phyloP scores from a whole-genome alignment of 2,113 vertebrate genomes.

The Dipodomys stephensi region DNA sequence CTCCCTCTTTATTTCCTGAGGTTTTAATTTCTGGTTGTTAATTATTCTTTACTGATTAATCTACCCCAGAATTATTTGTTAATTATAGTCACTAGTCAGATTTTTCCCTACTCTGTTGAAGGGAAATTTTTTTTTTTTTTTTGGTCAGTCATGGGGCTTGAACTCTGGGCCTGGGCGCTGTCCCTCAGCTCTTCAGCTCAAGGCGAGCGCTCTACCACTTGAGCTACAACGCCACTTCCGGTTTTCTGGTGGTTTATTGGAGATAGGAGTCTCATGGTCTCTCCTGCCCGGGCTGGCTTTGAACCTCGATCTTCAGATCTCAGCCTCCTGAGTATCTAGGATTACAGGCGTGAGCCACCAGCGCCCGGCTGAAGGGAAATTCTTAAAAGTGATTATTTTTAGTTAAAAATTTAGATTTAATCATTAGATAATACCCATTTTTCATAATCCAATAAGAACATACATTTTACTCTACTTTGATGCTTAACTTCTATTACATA shows the following conservation, averaged over 20 bases:
- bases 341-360: too few species aligned
- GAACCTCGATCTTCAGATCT: too few species aligned
- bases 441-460: conserved; percentile 3
- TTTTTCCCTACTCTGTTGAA: conserved; percentile 11
- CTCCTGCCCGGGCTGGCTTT: too few species aligned
- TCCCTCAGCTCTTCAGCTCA: too few species aligned
- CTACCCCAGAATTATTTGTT: conserved; percentile 9
- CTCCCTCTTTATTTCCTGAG: conserved; percentile 5
- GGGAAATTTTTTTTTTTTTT: not conserved
- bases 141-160: too few species aligned
- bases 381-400: not conserved
- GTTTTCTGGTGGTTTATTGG: too few species aligned
- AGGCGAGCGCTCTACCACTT: too few species aligned
- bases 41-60: not conserved
- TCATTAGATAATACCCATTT: not conserved
- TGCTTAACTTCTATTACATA: not conserved
- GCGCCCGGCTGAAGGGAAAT: not conserved
- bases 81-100: not conserved
- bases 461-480: not conserved
- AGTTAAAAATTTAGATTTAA: not conserved
- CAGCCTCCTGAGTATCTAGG: too few species aligned
- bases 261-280: too few species aligned
- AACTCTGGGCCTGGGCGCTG: too few species aligned
- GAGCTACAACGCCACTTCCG: too few species aligned
- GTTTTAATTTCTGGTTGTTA: not conserved